phyloP scores from a whole-genome alignment of 2,888 invertebrate species.

The Atethmia centrago region DNA sequence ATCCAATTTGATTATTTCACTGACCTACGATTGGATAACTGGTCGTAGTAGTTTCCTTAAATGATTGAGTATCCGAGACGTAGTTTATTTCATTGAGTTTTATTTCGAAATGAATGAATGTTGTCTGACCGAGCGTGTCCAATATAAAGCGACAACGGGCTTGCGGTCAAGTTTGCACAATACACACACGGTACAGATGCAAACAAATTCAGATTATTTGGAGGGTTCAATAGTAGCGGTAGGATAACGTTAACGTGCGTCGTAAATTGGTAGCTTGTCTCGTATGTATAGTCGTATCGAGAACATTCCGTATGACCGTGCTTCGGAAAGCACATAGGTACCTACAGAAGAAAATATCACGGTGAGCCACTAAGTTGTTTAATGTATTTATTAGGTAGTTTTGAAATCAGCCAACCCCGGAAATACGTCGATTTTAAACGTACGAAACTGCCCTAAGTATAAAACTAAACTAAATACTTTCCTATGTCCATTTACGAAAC shows the following conservation, averaged over 20 bases:
- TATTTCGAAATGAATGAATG: slow-evolving; percentile 49
- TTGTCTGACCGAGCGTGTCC: slow-evolving; percentile 41
- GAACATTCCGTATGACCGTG: background rate
- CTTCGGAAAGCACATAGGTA: background rate
- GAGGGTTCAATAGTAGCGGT: slow-evolving; percentile 10
- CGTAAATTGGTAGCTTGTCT: slow-evolving; percentile 2
- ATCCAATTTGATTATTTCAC: slow-evolving; percentile 62
- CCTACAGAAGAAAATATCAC: background rate
- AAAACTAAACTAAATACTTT: background rate
- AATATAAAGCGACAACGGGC: slow-evolving; percentile 42
- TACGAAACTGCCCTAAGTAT: background rate
- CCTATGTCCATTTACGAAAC: background rate
- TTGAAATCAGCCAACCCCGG: background rate
- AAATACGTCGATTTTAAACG: background rate
- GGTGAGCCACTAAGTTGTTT: background rate
- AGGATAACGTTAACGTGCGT: slow-evolving; percentile 21
- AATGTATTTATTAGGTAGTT: background rate
- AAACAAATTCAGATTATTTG: slow-evolving; percentile 27
- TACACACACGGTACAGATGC: slow-evolving; percentile 10
- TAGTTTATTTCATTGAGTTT: slow-evolving; percentile 54
- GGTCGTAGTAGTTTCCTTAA: slow-evolving; percentile 51
- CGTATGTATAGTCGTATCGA: background rate
- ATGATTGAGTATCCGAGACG: slow-evolving; percentile 48
- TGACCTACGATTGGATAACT: slow-evolving; percentile 64
- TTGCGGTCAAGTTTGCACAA: slow-evolving; percentile 41